phyloP scores from a whole-genome alignment of 2,888 invertebrate species.

The Nesidiocoris tenuis region DNA sequence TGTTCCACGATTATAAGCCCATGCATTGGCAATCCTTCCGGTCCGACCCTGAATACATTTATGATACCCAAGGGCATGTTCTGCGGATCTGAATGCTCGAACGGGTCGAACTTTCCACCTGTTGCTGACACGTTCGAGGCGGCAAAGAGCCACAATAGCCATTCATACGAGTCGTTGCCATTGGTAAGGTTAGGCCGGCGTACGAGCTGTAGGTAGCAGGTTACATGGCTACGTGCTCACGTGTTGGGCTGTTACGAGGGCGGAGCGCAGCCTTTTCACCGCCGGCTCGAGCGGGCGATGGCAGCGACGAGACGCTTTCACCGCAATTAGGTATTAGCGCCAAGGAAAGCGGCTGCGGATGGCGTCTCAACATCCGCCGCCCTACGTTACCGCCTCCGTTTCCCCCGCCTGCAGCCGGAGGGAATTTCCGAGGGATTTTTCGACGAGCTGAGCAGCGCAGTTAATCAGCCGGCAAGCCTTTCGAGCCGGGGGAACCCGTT shows the following conservation, averaged over 20 bases:
- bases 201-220: not conserved
- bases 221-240: not conserved
- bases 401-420: no score
- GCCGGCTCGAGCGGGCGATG: not conserved
- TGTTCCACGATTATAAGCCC: no score
- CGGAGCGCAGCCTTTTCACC: not conserved
- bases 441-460: no score
- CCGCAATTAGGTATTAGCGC: not conserved
- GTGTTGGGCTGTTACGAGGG: no score
- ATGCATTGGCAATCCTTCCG: not conserved
- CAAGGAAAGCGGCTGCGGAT: not conserved
- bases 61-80: not conserved
- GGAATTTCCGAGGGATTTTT: no score
- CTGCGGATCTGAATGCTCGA: not conserved
- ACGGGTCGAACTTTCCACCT: not conserved
- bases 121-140: not conserved
- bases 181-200: not conserved
- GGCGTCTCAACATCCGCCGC: not conserved
- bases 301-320: not conserved
- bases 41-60: not conserved
- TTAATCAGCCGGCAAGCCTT: no score
- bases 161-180: not conserved
- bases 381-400: no score
- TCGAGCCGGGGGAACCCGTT: no score
- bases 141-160: not conserved